Evolutionary conservation across 2,797 vertebrate genomes (phyloP), one percentile per base, ranked within the genome.

Genomic region (Brachymystax lenok): DNA sequence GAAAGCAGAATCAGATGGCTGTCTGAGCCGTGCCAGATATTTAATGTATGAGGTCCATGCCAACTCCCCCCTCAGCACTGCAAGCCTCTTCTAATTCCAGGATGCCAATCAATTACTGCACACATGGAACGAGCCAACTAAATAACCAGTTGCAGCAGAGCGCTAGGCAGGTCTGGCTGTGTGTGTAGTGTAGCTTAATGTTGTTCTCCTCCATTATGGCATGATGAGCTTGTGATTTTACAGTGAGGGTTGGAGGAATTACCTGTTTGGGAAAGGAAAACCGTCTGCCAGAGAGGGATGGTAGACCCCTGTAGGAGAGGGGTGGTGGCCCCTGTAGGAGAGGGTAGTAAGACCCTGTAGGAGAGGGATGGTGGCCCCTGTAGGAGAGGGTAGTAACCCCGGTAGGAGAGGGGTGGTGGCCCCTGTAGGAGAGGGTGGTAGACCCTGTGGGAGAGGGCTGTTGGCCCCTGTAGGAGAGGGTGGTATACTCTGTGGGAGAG

Each of bases 1-100:
- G 91, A 92, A 92, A 92, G 86, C 82, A 84, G 83, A 86, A 90
- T 94, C 92, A 92, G 89, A 93, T 91, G 86, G 85, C 85, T 84
- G 85, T 74, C 83, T 85, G 79, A 80, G 78, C 79, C 17, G 61
- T 89, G 87, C 89, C 88, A 90, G 86, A 91, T 84, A 84, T 89
- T 91, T 89, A 88, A 89, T 84, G 87, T 78, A 79, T 83, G 82
- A 80, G 81, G 72, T 76, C 81, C 8, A 17, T 89, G 90, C 85
- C 87, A 88, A 82, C 76, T 79, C 84, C 83, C 77, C 82, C 84
- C 84, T 77, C 83, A 85, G 78, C 84, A 79, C 74, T 61, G 83
- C 79, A 77, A 83, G 85, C 78, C 82, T 79, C 84, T 82, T 81
- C 76, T 89, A 88, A 90, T 86, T 89, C 85, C 83, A 78, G 88